A percentile compares a stretch with the other conserved stretches of the same genome.
Conservation (phyloP, 2,888 invertebrate genomes). For the Athalia circularis region DNA sequence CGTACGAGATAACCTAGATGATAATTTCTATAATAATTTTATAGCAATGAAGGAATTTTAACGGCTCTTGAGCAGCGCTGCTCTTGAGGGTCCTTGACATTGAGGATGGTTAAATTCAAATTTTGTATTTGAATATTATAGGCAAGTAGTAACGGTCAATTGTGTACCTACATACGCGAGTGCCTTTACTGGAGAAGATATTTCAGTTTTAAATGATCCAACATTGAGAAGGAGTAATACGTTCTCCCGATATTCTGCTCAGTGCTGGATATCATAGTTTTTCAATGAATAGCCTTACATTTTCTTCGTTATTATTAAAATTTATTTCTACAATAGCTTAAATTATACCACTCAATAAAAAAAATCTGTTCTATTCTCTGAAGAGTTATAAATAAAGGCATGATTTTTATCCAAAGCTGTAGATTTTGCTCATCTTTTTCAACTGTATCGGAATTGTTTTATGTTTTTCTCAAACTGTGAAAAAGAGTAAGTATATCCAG, state of each 20-base stretch:
- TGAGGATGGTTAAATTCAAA: background rate
- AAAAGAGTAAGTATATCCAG: constrained; percentile 29
- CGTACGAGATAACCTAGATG: constrained; percentile 25
- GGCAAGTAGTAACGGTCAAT: too few relatives aligned
- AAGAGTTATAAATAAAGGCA: constrained; percentile 58
- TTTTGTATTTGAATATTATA: too few relatives aligned
- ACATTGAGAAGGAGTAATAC: background rate
- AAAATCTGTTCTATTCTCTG: constrained; percentile 29
- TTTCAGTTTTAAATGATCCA: background rate
- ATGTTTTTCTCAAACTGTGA: background rate
- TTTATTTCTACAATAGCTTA: background rate
- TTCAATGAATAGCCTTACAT: background rate
- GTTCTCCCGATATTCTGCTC: background rate
- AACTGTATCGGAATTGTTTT: background rate
- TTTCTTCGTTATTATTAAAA: too few relatives aligned
- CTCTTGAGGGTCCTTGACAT: background rate
- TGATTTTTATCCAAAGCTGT: constrained; percentile 56
- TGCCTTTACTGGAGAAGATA: constrained; percentile 37
- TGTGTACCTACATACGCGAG: background rate
- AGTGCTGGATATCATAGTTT: background rate
- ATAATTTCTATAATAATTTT: constrained; percentile 7
- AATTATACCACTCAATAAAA: constrained; percentile 16
- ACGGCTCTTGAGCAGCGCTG: background rate
- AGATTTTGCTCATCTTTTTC: background rate
- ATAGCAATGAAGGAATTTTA: background rate